Evolutionary conservation across 1,140 invertebrate species (phyloP).

Genomic region (Aphidius gifuensis): DNA sequence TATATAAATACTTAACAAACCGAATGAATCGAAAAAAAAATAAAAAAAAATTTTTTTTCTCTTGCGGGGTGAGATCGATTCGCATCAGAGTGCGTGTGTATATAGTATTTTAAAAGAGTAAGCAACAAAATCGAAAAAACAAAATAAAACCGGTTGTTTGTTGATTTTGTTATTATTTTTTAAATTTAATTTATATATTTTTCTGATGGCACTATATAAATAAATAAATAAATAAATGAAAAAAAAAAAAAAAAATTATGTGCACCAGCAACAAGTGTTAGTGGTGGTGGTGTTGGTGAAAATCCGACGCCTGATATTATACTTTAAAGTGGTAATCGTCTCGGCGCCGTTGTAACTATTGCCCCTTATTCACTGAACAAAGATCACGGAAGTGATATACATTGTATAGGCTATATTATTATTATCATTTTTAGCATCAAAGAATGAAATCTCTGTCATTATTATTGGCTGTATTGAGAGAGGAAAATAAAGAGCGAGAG

Average conservation of each 20-base stretch:
- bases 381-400: conserved; percentile 22
- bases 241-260: no score
- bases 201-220: background rate
- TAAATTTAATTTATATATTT: no score
- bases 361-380: background rate
- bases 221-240: background rate
- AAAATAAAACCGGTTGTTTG: conserved; percentile 5
- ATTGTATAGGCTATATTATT: background rate
- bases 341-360: conserved; percentile 10
- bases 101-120: background rate
- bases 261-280: background rate
- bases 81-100: no score
- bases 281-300: conserved; percentile 2
- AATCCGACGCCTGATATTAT: conserved; percentile 6
- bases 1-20: background rate
- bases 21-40: background rate
- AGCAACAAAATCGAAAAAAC: background rate
- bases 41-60: background rate
- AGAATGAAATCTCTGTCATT: conserved; percentile 9
- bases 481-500: no score
- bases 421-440: background rate
- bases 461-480: background rate
- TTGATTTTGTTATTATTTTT: no score
- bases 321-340: conserved; percentile 6
- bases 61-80: no score